Evolutionary conservation across 2,888 invertebrate genomes (phyloP), one percentile per base, ranked within the genome.

Genomic region (Papilio gigon): DNA sequence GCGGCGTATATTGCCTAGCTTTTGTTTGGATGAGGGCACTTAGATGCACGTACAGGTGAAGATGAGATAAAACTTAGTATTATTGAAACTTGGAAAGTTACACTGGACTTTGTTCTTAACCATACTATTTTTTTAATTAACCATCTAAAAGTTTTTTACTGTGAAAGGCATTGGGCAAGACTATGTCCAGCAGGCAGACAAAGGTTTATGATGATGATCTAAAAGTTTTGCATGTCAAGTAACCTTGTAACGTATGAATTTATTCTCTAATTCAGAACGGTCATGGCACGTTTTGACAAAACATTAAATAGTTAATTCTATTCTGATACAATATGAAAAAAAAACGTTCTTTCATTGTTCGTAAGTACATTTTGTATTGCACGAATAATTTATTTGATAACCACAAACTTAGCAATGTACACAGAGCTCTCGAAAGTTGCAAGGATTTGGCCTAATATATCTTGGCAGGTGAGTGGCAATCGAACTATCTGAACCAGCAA

Each of bases 401-500:
- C 17, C 30, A 56, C 11, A 17, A 9, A 56, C 53, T 9, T 1
- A 30, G 17, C 53, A 56, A 17, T 56, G 25, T 20, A 50, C n/a
- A n/a, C 17, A n/a, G 14, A 27, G 53, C 17, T 56, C 53, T 56
- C 17, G 30, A 56, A 27, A 53, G n/a, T 56, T 11, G 53, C 17
- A 56, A 56, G 53, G 53, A 30, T 56, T 30, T 56, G 17, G 2
- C 30, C 53, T 56, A 30, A 56, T 30, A 56, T 17, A n/a, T 30
- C 8, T 56, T 56, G 53, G 17, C 53, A 56, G 53, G 9, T 56
- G 53, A 56, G 30, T 56, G 53, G 30, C 30, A 30, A 30, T 56
- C 3, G 25, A 14, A 53, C 30, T 17, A 56, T 30, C 30, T 3
- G 17, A 56, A 30, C 30, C 17, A 9, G n/a, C 27, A 56, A 30